phyloP scores from a whole-genome alignment of 2,113 vertebrate species.

The Anthoscopus minutus region DNA sequence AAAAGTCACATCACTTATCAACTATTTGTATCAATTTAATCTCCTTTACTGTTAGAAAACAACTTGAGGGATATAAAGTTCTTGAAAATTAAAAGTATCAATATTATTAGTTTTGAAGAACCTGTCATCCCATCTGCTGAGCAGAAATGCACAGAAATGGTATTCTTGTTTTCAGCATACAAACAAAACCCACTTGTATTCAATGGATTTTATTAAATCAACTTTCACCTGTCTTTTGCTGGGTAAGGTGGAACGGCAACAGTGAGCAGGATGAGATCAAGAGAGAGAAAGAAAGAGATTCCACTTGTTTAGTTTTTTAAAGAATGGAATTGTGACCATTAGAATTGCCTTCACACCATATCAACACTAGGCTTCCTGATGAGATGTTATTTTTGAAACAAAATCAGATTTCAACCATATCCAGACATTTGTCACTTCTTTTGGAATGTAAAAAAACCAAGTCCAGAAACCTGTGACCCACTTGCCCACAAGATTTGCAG shows the following conservation, averaged over 20 bases:
- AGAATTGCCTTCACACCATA: not conserved
- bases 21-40: not conserved
- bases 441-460: not conserved
- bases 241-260: not conserved
- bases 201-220: not conserved
- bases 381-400: not conserved
- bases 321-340: not conserved
- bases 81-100: not conserved
- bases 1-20: not conserved
- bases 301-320: not conserved
- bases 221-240: not conserved
- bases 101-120: not conserved
- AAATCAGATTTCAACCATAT: not conserved
- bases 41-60: not conserved
- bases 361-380: not conserved
- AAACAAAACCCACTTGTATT: not conserved
- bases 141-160: not conserved
- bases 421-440: not conserved
- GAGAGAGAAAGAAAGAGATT: not conserved
- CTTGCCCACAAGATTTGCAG: not conserved
- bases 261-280: not conserved
- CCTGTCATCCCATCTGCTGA: not conserved
- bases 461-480: not conserved
- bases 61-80: not conserved
- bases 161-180: not conserved